A percentile compares a stretch with the other conserved stretches of the same genome.
These are phyloP conservation scores for Papilio aristodemus DNA, from an alignment of 1,140 invertebrate species.

Conservation along the genomic window DNA sequence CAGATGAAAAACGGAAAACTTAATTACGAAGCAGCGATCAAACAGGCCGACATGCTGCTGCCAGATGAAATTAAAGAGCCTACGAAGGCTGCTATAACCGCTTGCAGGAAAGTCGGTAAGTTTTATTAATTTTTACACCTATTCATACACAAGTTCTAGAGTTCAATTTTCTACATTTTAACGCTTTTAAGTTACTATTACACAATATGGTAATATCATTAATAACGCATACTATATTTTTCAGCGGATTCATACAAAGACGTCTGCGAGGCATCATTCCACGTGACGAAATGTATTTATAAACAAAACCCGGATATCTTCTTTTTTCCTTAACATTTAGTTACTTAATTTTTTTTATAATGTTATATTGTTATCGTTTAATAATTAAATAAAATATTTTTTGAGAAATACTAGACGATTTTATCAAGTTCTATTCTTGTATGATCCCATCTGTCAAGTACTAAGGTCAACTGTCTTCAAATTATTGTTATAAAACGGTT, in stretches of 20 bases:
- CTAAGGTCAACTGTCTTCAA: too few relatives aligned
- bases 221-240: too few relatives aligned
- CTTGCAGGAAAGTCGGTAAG: slow-evolving; percentile 73
- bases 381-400: too few relatives aligned
- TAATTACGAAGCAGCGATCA: slow-evolving; percentile 72
- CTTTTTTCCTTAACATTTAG: slow-evolving; percentile 62
- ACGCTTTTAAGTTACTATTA: too few relatives aligned
- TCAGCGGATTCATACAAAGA: slow-evolving; percentile 75
- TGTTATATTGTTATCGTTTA: neutral
- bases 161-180: too few relatives aligned
- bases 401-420: too few relatives aligned
- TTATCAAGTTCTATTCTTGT: too few relatives aligned
- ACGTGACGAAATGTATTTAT: slow-evolving; percentile 74
- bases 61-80: slow-evolving; percentile 75
- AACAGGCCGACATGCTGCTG: slow-evolving; percentile 74
- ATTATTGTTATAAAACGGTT: too few relatives aligned
- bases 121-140: too few relatives aligned
- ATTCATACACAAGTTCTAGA: slow-evolving; percentile 12
- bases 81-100: slow-evolving; percentile 65
- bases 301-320: slow-evolving; percentile 68
- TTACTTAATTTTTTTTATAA: neutral
- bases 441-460: too few relatives aligned
- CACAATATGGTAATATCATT: too few relatives aligned
- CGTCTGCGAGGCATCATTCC: slow-evolving; percentile 72
- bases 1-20: slow-evolving; percentile 79